Percentiles rank a stretch among this genome's conserved stretches.
Conservation (phyloP, 2,888 invertebrate species). For the Heliconius hortense region DNA sequence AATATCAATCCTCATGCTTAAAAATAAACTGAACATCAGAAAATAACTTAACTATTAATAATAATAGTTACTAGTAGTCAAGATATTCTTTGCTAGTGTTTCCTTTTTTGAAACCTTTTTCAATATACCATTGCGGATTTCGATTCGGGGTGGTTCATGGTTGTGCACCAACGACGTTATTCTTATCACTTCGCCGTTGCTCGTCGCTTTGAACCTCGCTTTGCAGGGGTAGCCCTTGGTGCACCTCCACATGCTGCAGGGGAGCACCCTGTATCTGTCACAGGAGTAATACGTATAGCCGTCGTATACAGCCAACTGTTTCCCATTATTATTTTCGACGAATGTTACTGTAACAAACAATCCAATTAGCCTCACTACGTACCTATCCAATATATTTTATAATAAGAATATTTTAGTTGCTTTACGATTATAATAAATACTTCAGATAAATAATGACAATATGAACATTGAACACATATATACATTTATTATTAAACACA, state of each 20-base stretch:
- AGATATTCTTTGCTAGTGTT: neutral
- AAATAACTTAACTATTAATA: neutral
- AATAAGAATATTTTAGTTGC: neutral
- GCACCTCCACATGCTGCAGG: conserved; percentile 54
- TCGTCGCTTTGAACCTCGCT: conserved; percentile 54
- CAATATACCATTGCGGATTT: conserved; percentile 45
- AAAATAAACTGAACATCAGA: neutral
- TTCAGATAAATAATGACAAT: neutral
- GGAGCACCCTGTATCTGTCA: conserved; percentile 33
- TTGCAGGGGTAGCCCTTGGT: conserved; percentile 57
- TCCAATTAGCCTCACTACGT: neutral
- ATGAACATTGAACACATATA: neutral
- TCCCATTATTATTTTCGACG: conserved; percentile 51
- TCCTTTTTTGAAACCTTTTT: conserved; percentile 41
- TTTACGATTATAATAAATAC: neutral
- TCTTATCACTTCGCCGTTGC: conserved; percentile 46
- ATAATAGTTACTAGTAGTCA: neutral
- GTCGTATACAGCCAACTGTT: conserved; percentile 50
- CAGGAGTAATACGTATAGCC: conserved; percentile 55
- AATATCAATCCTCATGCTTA: conserved; percentile 2
- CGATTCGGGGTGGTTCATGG: conserved; percentile 49
- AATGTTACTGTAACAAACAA: conserved; percentile 50
- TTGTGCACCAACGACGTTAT: conserved; percentile 49
- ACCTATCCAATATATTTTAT: neutral
- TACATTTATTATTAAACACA: conserved; percentile 4